A percentile compares a stretch with the other conserved stretches of the same genome.
Evolutionary conservation across 2,797 vertebrate genomes (phyloP).

Genomic region (Oreochromis mossambicus): DNA sequence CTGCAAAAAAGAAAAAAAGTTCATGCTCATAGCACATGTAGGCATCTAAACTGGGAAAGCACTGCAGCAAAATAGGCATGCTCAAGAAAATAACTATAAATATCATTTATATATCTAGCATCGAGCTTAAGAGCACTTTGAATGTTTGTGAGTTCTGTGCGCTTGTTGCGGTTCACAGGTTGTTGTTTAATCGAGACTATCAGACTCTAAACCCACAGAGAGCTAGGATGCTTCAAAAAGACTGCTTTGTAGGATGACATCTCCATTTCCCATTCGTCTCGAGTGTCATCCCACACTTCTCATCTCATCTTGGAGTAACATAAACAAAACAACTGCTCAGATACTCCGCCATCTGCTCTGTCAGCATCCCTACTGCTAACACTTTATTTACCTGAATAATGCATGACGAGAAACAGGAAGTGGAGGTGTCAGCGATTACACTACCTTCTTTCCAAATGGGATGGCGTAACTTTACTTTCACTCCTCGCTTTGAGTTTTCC

Average conservation of each 20-base stretch:
- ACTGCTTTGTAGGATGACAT: constrained; percentile 9
- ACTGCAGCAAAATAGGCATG: background rate
- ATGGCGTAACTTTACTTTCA: constrained; percentile 1
- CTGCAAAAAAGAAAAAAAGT: background rate
- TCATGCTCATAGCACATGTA: background rate
- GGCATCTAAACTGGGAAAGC: background rate
- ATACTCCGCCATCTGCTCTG: constrained; percentile 29
- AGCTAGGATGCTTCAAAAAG: background rate
- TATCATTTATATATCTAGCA: background rate
- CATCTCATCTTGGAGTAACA: constrained; percentile 21
- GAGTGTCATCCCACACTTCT: constrained; percentile 16
- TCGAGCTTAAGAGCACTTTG: background rate
- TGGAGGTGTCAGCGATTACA: constrained; percentile 17
- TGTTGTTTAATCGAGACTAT: constrained; percentile 4
- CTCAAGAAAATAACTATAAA: background rate
- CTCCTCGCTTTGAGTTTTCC: background rate
- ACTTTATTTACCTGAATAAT: constrained; percentile 58
- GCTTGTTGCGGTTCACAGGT: background rate
- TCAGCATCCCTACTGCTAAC: constrained; percentile 27
- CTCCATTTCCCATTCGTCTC: constrained; percentile 34
- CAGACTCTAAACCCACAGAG: background rate
- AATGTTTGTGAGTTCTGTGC: background rate
- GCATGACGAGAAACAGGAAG: constrained; percentile 54
- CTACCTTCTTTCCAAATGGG: constrained; percentile 19
- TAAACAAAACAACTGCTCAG: constrained; percentile 46